These are phyloP conservation scores for Pempheris klunzingeri DNA, from an alignment of 2,797 vertebrate genomes.

Conservation along the genomic window DNA sequence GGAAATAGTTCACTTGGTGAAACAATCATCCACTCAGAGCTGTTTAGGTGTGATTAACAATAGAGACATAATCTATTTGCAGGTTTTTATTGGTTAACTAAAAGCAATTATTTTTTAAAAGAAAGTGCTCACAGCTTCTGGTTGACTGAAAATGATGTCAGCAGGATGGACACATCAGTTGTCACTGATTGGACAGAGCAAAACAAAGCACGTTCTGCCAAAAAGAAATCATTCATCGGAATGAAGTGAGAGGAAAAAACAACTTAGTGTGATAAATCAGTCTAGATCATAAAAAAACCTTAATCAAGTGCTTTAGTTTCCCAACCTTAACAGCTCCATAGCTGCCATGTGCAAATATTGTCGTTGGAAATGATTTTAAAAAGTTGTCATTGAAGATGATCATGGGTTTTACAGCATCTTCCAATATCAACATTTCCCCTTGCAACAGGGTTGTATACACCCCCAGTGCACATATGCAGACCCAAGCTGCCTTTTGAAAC, in stretches of 20 bases:
- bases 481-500: background rate
- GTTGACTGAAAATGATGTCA: background rate
- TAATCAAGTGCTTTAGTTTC: background rate
- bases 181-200: background rate
- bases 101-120: too few relatives aligned
- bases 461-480: constrained; percentile 4
- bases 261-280: background rate
- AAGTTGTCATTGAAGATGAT: background rate
- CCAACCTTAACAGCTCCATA: background rate
- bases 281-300: background rate
- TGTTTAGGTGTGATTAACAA: background rate
- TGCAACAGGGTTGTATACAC: too few relatives aligned
- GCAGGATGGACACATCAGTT: background rate
- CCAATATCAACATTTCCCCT: background rate
- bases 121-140: too few relatives aligned
- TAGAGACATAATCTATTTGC: background rate
- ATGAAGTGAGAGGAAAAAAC: background rate
- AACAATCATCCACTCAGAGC: constrained; percentile 2
- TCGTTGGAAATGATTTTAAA: background rate
- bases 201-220: background rate
- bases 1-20: background rate
- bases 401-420: background rate
- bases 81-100: too few relatives aligned
- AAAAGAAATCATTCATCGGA: background rate
- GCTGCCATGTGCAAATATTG: background rate